A percentile compares a stretch with the other conserved stretches of the same genome.
phyloP scores from a whole-genome alignment of 2,888 invertebrate genomes.

The Cryptocheilus praepositus region DNA sequence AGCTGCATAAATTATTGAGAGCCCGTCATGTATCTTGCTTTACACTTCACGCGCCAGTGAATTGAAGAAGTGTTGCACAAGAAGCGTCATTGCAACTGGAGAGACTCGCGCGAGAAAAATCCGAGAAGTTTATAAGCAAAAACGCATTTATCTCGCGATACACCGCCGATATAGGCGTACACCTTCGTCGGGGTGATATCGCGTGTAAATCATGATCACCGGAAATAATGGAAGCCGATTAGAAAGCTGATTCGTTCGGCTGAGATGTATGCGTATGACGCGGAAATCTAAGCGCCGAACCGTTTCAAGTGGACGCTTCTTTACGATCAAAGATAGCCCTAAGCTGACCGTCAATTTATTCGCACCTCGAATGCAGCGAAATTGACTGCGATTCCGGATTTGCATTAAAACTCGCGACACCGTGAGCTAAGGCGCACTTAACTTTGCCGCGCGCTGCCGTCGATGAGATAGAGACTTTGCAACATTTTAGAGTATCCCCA shows the following conservation, averaged over 20 bases:
- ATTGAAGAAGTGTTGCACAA: slow-evolving; percentile 28
- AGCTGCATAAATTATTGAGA: slow-evolving; percentile 23
- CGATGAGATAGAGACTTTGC: no score
- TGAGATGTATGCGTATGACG: slow-evolving; percentile 28
- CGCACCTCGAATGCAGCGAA: no score
- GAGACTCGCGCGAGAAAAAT: slow-evolving; percentile 28
- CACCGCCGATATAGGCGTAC: slow-evolving; percentile 34
- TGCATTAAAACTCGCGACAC: no score
- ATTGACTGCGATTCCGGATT: no score
- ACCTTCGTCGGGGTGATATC: slow-evolving; percentile 43
- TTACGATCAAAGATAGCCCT: not conserved
- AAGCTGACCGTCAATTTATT: no score
- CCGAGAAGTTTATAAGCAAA: slow-evolving; percentile 26
- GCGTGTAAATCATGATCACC: slow-evolving; percentile 53
- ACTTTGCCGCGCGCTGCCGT: no score
- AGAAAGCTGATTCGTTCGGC: slow-evolving; percentile 49
- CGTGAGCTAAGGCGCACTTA: no score
- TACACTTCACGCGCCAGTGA: slow-evolving; percentile 27
- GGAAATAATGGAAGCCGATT: slow-evolving; percentile 58
- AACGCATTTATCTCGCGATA: slow-evolving; percentile 45
- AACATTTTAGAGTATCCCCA: not conserved
- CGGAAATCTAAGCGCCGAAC: slow-evolving; percentile 44
- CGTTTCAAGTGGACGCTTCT: slow-evolving; percentile 24
- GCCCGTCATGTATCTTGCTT: slow-evolving; percentile 35
- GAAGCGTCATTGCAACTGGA: slow-evolving; percentile 30